Conservation (phyloP, 2,888 invertebrate species). For the Pristionchus entomophagus region DNA sequence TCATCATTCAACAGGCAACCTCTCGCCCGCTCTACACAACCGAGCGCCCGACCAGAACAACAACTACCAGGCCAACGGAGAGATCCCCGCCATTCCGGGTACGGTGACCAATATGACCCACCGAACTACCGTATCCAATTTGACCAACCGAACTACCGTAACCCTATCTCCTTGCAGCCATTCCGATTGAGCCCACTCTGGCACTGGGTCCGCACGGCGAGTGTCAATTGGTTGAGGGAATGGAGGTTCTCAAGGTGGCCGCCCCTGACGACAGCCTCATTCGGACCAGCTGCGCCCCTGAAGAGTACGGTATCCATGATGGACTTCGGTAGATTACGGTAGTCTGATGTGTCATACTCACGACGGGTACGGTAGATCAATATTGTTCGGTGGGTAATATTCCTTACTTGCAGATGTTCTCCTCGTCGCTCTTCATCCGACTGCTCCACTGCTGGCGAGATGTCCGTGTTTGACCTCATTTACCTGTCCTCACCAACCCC, state of each 20-base stretch:
- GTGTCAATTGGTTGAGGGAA: background rate
- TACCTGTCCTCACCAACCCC: background rate
- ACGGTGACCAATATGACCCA: background rate
- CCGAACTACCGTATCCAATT: background rate
- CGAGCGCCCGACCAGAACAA: background rate
- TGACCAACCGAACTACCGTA: background rate
- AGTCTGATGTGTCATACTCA: too few relatives aligned
- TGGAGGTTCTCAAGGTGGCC: background rate
- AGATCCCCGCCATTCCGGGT: conserved; percentile 1
- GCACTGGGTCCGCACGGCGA: conserved; percentile 23
- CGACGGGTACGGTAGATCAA: background rate
- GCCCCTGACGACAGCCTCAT: conserved; percentile 2
- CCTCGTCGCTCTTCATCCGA: background rate
- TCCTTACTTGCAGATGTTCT: background rate
- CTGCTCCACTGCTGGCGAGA: conserved; percentile 11
- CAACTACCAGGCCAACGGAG: too few relatives aligned
- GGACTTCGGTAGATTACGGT: background rate
- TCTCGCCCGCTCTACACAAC: background rate
- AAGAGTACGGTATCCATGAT: background rate
- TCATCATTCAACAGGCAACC: conserved; percentile 28
- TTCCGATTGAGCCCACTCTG: background rate
- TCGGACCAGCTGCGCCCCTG: background rate
- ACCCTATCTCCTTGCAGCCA: background rate
- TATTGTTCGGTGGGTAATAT: background rate
- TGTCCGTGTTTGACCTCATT: background rate